A percentile compares a stretch with the other conserved stretches of the same genome.
Evolutionary conservation across 2,113 vertebrate genomes (phyloP).

Genomic region (Varanus komodoensis): DNA sequence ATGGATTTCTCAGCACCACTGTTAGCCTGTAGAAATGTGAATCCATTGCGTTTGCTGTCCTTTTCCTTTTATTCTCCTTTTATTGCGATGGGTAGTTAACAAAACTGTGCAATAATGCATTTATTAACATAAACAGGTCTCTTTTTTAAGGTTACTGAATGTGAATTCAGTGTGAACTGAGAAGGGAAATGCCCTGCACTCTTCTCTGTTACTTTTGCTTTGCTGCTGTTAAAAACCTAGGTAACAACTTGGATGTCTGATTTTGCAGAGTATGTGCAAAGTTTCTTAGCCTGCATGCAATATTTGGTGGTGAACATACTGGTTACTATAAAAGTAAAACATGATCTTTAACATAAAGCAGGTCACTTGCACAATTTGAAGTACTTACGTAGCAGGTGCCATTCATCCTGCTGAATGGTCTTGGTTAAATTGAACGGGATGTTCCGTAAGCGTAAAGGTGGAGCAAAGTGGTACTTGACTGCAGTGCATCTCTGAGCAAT

Average conservation of each 20-base stretch:
- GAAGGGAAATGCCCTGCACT: neutral
- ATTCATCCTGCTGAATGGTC: slow-evolving; percentile 88
- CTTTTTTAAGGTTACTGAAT: neutral
- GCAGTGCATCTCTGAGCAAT: slow-evolving; percentile 83
- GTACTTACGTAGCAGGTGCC: slow-evolving; percentile 86
- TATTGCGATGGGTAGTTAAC: neutral
- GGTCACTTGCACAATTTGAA: rapidly evolving
- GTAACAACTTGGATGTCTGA: neutral
- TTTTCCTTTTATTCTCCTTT: neutral
- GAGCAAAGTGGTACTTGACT: slow-evolving; percentile 89
- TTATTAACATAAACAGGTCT: neutral
- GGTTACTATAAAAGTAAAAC: neutral
- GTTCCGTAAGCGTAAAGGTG: slow-evolving; percentile 83
- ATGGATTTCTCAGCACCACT: neutral
- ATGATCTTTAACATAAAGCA: neutral
- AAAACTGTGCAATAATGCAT: neutral
- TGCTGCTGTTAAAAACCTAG: neutral
- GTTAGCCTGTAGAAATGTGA: neutral
- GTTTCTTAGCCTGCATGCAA: neutral
- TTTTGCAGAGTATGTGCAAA: neutral
- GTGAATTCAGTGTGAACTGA: neutral
- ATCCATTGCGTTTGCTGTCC: neutral
- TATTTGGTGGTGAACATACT: neutral
- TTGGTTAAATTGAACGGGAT: slow-evolving; percentile 87
- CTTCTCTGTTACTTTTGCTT: neutral